Base-by-base conservation (phyloP, 1,140 invertebrate genomes). In the Drosophila varians region DNA sequence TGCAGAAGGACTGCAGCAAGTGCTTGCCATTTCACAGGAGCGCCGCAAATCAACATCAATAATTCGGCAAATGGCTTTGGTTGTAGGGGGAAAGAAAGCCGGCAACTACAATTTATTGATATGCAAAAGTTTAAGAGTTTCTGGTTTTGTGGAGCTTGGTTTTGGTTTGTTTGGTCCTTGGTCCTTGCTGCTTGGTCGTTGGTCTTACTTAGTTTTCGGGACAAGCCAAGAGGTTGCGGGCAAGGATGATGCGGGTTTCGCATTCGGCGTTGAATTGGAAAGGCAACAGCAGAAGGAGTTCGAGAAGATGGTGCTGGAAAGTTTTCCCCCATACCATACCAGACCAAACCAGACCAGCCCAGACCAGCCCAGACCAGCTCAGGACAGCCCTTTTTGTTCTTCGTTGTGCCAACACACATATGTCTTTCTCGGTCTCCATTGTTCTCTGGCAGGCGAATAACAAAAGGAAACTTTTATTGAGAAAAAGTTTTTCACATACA, bases 401-500 rank as follows among this genome's bases (percentile, higher is more conserved):
- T 49, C 14, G 47, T 23, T 21, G 18, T 31, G 26, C 60, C 47
- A 21, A 42, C 64, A 36, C 61, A 57, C 76, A 82, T 77, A 82
- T 83, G 77, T 80, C 62, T 65, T 42, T 64, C 36, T 26, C 48
- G 21, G 36, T 28, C 49, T 19, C 36, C n/a, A 87, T 84, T 84
- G 82, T 86, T 86, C 73, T 80, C 68, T 58, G 78, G 53, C 74
- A 68, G 60, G 56, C 57, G 53, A 46, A 64, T 83, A 86, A 87
- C 82, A 86, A 87, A 86, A 73, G 65, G 52, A 86, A 86, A 86
- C 76, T 86, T 86, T 87, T 86, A 86, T 86, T 87, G 77, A 87
- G 68, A 73, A 80, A 69, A 84, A 84, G 51, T 86, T 84, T 87
- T 86, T 53, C 74, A 86, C 80, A 84, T 86, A 84, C 80, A 87